Evolutionary conservation across 2,797 vertebrate species (phyloP), one percentile per base, ranked within the genome.

Genomic region (Phataginus tetradactyla): DNA sequence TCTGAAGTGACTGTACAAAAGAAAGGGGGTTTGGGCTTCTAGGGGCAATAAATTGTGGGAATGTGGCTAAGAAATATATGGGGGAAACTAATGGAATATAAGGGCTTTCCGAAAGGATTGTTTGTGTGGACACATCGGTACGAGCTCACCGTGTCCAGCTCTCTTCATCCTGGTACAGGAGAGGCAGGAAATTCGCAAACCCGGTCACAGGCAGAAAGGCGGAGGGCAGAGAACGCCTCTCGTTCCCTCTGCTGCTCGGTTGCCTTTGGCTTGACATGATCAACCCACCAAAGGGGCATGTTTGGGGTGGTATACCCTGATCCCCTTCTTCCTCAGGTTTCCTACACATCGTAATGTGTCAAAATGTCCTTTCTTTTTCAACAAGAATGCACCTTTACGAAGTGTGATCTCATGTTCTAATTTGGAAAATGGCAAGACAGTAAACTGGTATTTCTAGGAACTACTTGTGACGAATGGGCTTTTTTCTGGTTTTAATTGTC

Each of bases 371-470:
- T 59, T 39, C 68, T 34, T 79, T 89, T 51, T 6, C 21, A 3
- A 9, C 4, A 71, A 29, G 29, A 55, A 79, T 32, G 66, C 55
- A 53, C 49, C 37, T 85, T 14, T 42, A 90, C 34, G 34, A 39
- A 77, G 61, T 59, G 15, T 45, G 25, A 21, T 55, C 61, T 53
- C 15, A 0, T 4, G n/a, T 57, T 71, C 9, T 42, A 25, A 20
- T 49, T 86, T n/a, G 74, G 66, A 72, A 75, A 78, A 12, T 27
- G 20, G 45, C 3, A 68, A 39, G 59, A 86, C 64, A 34, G 23
- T 20, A 12, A 29, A 55, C 63, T 66, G 45, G 61, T 51, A 74
- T 91, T 90, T 88, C 64, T 77, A 91, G 74, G 49, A 92, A 66
- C 72, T 13, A 20, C 45, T 9, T 64, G 20, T 57, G 59, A 55